Conservation (phyloP, 2,797 vertebrate genomes). For the Tokudaia tokunoshimensis region DNA sequence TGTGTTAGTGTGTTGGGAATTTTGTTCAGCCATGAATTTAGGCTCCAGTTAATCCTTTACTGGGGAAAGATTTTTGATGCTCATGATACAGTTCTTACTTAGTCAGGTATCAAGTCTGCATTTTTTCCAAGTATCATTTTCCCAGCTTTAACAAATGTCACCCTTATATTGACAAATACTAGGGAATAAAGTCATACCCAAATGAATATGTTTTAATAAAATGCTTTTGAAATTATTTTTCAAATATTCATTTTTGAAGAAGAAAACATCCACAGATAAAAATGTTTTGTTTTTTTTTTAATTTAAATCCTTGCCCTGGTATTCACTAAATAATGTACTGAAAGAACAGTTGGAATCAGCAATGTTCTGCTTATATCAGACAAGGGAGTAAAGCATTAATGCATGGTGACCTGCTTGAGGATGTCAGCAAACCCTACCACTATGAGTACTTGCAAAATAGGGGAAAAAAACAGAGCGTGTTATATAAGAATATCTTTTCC, state of each 20-base stretch:
- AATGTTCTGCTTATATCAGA: constrained; percentile 65
- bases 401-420: constrained; percentile 65
- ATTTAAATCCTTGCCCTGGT: constrained; percentile 64
- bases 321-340: constrained; percentile 41
- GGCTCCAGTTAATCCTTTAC: too few relatives aligned
- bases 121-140: background rate
- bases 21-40: too few relatives aligned
- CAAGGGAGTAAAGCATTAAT: constrained; percentile 44
- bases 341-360: constrained; percentile 66
- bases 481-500: constrained; percentile 80
- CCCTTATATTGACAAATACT: background rate
- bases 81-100: background rate
- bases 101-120: background rate
- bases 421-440: constrained; percentile 62
- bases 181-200: background rate
- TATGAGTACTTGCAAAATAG: constrained; percentile 60
- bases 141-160: background rate
- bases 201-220: background rate
- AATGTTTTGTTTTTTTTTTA: background rate
- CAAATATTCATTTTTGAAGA: constrained; percentile 1
- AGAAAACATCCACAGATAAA: background rate
- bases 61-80: background rate
- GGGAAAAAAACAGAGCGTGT: constrained; percentile 59
- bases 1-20: too few relatives aligned
- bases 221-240: background rate